Evolutionary conservation across 2,113 vertebrate species (phyloP).

Genomic region (Thalassarche chlororhynchos): DNA sequence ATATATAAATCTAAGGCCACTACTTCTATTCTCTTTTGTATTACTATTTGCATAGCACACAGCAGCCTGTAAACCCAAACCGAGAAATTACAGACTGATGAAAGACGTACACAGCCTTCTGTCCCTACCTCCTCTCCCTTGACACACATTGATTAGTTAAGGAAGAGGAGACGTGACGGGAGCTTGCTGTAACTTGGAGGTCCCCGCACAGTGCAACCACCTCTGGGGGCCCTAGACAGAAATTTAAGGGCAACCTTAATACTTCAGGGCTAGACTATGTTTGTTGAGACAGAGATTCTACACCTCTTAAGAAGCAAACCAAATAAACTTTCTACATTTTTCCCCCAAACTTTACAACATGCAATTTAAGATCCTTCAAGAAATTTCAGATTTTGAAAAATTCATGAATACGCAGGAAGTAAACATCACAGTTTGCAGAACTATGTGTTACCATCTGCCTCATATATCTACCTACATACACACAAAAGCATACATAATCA

Average conservation of each 20-base stretch:
- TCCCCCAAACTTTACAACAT: background rate
- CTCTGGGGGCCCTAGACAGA: background rate
- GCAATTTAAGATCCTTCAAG: background rate
- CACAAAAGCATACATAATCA: background rate
- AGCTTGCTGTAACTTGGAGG: background rate
- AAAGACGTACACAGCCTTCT: background rate
- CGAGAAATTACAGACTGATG: background rate
- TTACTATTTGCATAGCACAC: background rate
- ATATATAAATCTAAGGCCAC: background rate
- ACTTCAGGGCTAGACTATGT: background rate
- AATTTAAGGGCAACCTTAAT: background rate
- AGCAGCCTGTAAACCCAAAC: background rate
- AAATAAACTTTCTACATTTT: background rate
- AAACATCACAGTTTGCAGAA: background rate
- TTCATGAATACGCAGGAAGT: background rate
- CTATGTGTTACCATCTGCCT: background rate
- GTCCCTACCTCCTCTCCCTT: background rate
- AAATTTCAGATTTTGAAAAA: background rate
- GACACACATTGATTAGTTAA: background rate
- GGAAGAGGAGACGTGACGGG: background rate
- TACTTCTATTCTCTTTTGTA: background rate
- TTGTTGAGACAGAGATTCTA: background rate
- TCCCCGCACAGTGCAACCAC: accelerated
- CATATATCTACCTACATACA: background rate
- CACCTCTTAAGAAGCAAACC: background rate